Conservation (phyloP, 2,888 invertebrate species). For the Eilema caniola region DNA sequence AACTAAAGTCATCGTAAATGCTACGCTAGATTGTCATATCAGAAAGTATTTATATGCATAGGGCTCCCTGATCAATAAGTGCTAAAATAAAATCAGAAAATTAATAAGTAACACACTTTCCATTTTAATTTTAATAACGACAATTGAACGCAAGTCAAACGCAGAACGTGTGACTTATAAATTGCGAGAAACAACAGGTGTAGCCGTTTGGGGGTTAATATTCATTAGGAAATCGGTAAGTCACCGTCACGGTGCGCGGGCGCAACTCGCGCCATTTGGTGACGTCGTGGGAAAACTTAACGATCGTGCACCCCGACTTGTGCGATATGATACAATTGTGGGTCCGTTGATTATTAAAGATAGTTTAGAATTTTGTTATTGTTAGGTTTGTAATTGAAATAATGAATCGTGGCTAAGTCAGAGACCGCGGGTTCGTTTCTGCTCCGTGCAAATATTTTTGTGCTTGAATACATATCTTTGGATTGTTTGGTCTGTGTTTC, state of each 20-base stretch:
- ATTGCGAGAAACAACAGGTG: constrained; percentile 78
- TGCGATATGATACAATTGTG: constrained; percentile 30
- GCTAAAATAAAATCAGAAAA: neutral
- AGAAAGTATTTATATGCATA: neutral
- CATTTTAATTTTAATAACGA: constrained; percentile 5
- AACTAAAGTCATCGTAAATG: too few species aligned
- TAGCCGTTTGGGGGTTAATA: constrained; percentile 62
- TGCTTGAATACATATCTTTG: too few species aligned
- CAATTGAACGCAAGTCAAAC: constrained; percentile 30
- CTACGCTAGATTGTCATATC: too few species aligned
- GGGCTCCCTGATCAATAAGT: too few species aligned
- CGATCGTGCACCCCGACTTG: constrained; percentile 62
- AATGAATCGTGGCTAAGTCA: too few species aligned
- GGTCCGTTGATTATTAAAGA: neutral
- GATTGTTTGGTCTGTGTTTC: too few species aligned
- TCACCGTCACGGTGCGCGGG: constrained; percentile 82
- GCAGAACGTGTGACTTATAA: constrained; percentile 31
- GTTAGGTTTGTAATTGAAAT: neutral
- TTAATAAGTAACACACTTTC: neutral
- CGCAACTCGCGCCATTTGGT: constrained; percentile 74
- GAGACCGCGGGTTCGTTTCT: too few species aligned
- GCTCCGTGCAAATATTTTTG: too few species aligned
- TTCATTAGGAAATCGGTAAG: constrained; percentile 82
- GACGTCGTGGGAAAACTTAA: constrained; percentile 85
- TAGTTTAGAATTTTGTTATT: neutral